These are phyloP conservation scores for Eidolon helvum DNA, from an alignment of 2,113 vertebrate species.

Conservation along the genomic window DNA sequence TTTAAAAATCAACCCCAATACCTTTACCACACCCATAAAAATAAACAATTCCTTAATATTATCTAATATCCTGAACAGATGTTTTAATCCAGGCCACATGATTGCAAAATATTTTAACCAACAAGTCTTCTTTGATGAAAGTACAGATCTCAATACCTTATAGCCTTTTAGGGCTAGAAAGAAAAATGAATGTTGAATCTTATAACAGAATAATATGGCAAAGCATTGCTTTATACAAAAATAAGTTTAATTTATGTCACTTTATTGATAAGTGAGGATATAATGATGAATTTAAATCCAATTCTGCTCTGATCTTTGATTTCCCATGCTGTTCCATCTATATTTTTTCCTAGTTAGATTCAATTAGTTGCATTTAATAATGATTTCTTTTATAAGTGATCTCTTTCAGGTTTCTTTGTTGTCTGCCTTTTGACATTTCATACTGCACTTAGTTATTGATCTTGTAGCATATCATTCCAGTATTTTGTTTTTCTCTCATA, in stretches of 20 bases:
- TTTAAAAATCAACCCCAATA: slow-evolving; percentile 29
- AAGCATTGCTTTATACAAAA: background rate
- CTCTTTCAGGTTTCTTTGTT: background rate
- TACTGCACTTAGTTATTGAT: background rate
- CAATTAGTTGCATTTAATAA: background rate
- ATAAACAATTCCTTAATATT: slow-evolving; percentile 19
- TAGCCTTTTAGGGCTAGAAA: background rate
- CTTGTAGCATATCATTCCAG: background rate
- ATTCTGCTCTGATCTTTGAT: background rate
- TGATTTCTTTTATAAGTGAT: background rate
- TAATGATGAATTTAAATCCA: background rate
- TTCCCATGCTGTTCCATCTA: background rate
- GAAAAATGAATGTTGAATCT: background rate
- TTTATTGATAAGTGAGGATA: background rate
- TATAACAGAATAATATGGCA: background rate
- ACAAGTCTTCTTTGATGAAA: background rate
- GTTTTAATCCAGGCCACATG: background rate
- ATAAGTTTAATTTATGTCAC: background rate
- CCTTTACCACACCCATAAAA: slow-evolving; percentile 12
- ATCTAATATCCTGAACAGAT: slow-evolving; percentile 51
- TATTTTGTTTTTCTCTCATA: slow-evolving; percentile 26
- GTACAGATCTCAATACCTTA: background rate
- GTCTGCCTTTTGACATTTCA: background rate
- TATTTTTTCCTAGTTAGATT: slow-evolving; percentile 27
- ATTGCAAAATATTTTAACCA: slow-evolving; percentile 30